Conservation (phyloP, 2,888 invertebrate species). For the Leptinotarsa peninsularis region DNA sequence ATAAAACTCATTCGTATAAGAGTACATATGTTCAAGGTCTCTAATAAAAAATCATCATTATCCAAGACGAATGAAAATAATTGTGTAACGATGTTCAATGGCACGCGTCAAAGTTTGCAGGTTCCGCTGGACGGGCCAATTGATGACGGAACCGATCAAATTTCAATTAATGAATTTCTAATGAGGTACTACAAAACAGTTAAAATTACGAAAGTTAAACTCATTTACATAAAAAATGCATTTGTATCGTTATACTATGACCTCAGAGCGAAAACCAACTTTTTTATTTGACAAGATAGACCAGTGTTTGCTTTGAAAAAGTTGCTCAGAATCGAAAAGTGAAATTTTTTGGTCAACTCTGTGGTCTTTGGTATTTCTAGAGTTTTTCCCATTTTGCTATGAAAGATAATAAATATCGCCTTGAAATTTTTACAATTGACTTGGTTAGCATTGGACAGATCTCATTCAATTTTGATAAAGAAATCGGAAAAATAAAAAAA, state of each 20-base stretch:
- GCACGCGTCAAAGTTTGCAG: not conserved
- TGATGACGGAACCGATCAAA: slow-evolving; percentile 8
- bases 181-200: not conserved
- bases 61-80: not conserved
- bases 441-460: not conserved
- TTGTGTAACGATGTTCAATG: slow-evolving; percentile 5
- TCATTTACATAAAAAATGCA: too few species aligned
- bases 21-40: not conserved
- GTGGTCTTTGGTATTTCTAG: too few species aligned
- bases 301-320: too few species aligned
- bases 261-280: too few species aligned
- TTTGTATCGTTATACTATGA: too few species aligned
- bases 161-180: not conserved
- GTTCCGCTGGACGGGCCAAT: not conserved
- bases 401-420: too few species aligned
- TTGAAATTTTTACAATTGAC: too few species aligned
- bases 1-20: not conserved
- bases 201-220: too few species aligned
- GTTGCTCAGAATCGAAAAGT: too few species aligned
- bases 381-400: too few species aligned
- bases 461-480: not conserved
- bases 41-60: not conserved
- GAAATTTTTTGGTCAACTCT: too few species aligned
- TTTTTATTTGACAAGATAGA: too few species aligned
- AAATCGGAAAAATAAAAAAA: not conserved